Evolutionary conservation across 2,888 invertebrate genomes (phyloP), one percentile per base, ranked within the genome.

Genomic region (Apodemia duryi): DNA sequence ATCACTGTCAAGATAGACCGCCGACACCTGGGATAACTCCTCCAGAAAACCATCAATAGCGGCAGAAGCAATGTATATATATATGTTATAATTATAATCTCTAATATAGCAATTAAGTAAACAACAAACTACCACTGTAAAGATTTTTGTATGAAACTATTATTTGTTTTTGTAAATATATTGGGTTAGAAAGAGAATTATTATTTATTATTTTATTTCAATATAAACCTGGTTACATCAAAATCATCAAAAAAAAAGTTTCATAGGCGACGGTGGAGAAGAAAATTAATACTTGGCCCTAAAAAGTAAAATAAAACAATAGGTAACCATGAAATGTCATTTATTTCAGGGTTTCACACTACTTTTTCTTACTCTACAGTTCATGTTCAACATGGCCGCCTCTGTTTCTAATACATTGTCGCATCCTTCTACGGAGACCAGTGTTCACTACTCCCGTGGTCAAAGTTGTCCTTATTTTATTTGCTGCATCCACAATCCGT

Each of bases 401-500:
- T 67, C 67, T 65, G 61, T 67, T 67, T 67, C 63, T 63, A 35
- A 65, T 63, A 54, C 65, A 65, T 65, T 63, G 61, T 65, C 67
- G 65, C 65, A 67, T 67, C 62, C 63, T 67, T 65, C 62, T 65
- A 65, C 67, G 65, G 63, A 65, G 65, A 63, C 67, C 67, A 65
- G 65, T 67, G 63, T 67, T 67, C 62, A 65, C 65, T 67, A 65
- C 65, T 65, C 65, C 61, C 63, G 67, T 67, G 62, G 67, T 63
- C 65, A 65, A 65, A 46, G 63, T 64, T 64, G 38, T 41, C 61
- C 13, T 61, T 21, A 61, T 72, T 67, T 68, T 63, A 0, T 35
- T 1, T 52, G 72, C 71, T 5, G 72, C 71, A 65, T 74, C 69
- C 0, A 60, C 7, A 51, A 74, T 63, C 63, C 72, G 69, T 64